Evolutionary conservation across 2,888 invertebrate genomes (phyloP), one percentile per base, ranked within the genome.

Genomic region (Heliconius sara): DNA sequence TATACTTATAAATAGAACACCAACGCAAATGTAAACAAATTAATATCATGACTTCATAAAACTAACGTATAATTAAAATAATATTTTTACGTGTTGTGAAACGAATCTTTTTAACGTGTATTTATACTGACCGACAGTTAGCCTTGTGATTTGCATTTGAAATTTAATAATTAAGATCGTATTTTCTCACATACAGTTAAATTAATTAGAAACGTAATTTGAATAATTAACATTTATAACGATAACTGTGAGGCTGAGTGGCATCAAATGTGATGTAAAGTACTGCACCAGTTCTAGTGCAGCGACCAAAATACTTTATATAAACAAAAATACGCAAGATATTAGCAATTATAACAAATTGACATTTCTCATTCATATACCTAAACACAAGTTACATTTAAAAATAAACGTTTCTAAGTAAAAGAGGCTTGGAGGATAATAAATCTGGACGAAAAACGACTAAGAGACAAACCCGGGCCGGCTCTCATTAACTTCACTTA

Each of bases 401-500:
- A 66, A 43, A 68, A 68, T 68, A 34, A 75, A 47, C 13, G 22
- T 68, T 30, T 57, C 63, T 68, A 43, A 57, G 60, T 27, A 75
- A 63, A 75, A 71, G 68, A 52, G 27, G 66, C 71, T 57, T 27
- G 77, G 75, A 72, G 79, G 57, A 75, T 74, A 77, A 76, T 81
- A 81, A 81, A 81, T 80, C 72, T 79, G 70, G 34, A 77, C 81
- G 77, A 81, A 83, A 82, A 81, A 82, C 79, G 81, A 82, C 78
- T 80, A 71, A 82, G 81, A 84, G 83, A 84, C 79, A 82, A 84
- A 83, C 84, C 83, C 83, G 84, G 52, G 83, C 87, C 86, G 87
- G 89, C 88, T 88, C 88, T 91, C 88, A 92, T 91, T 91, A 90
- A 89, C 85, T 89, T 88, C 85, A 89, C 89, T 91, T 91, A 90